These are phyloP conservation scores for Bos indicus DNA, from an alignment of 2,113 vertebrate genomes.

Conservation along the genomic window DNA sequence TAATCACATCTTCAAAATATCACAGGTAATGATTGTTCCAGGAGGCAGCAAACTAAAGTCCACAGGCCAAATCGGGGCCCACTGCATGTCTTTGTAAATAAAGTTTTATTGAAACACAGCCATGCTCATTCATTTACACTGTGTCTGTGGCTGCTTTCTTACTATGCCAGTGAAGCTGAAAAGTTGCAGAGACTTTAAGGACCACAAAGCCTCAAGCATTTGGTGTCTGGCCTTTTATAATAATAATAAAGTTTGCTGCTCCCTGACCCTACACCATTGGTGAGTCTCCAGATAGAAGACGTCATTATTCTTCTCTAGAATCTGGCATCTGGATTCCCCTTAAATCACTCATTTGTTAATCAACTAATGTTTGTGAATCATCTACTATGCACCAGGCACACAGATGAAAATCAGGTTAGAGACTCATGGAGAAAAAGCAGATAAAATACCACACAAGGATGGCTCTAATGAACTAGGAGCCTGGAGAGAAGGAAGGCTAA, in stretches of 20 bases:
- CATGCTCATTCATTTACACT: not conserved
- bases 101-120: slow-evolving; percentile 8
- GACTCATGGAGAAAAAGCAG: not conserved
- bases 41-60: not conserved
- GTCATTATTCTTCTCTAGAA: not conserved
- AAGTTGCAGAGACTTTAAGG: not conserved
- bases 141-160: not conserved
- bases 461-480: not conserved
- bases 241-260: not conserved
- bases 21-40: not conserved
- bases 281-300: not conserved
- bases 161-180: not conserved
- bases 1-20: not conserved
- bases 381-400: not conserved
- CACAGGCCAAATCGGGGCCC: not conserved
- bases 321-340: not conserved
- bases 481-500: not conserved
- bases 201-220: not conserved
- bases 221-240: not conserved
- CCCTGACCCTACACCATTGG: not conserved
- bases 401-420: not conserved
- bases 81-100: not conserved
- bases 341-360: not conserved
- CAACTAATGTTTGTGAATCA: not conserved
- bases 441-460: not conserved